phyloP scores from a whole-genome alignment of 1,140 invertebrate genomes.

The Cyclargus thomasi region DNA sequence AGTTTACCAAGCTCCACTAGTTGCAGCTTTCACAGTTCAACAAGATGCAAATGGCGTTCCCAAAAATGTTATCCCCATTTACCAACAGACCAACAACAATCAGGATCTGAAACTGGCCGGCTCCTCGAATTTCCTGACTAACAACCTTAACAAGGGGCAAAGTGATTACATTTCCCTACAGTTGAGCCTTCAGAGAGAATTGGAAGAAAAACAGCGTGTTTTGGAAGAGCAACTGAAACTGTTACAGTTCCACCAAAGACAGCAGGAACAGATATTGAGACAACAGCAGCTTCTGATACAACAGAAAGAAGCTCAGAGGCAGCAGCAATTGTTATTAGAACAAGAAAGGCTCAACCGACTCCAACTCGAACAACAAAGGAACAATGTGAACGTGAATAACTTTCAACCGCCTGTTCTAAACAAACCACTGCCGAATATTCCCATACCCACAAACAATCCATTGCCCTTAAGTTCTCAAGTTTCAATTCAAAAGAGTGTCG shows the following conservation, averaged over 20 bases:
- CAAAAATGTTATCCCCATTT: slow-evolving; percentile 83
- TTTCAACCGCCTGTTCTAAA: neutral
- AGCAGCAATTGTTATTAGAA: slow-evolving; percentile 76
- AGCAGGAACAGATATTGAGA: slow-evolving; percentile 81
- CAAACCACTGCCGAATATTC: slow-evolving; percentile 16
- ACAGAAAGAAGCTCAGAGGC: slow-evolving; percentile 72
- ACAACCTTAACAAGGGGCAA: slow-evolving; percentile 47
- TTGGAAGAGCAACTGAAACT: slow-evolving; percentile 81
- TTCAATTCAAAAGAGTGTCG: slow-evolving; percentile 72
- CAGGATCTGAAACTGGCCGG: slow-evolving; percentile 38
- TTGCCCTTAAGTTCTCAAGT: slow-evolving; percentile 53
- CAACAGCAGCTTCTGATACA: slow-evolving; percentile 78
- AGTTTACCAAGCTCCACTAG: slow-evolving; percentile 85
- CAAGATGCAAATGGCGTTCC: slow-evolving; percentile 85
- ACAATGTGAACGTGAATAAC: slow-evolving; percentile 23
- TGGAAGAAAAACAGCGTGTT: slow-evolving; percentile 81
- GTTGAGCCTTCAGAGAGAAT: slow-evolving; percentile 74
- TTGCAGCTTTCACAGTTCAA: slow-evolving; percentile 88
- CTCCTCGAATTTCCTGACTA: slow-evolving; percentile 38
- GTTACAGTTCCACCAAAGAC: slow-evolving; percentile 81
- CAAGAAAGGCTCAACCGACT: slow-evolving; percentile 61
- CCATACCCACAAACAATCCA: slow-evolving; percentile 14
- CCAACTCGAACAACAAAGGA: slow-evolving; percentile 66
- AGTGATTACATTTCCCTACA: slow-evolving; percentile 61
- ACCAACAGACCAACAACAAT: slow-evolving; percentile 46